Conservation (phyloP, 2,113 vertebrate species). For the Rhinichthys klamathensis region DNA sequence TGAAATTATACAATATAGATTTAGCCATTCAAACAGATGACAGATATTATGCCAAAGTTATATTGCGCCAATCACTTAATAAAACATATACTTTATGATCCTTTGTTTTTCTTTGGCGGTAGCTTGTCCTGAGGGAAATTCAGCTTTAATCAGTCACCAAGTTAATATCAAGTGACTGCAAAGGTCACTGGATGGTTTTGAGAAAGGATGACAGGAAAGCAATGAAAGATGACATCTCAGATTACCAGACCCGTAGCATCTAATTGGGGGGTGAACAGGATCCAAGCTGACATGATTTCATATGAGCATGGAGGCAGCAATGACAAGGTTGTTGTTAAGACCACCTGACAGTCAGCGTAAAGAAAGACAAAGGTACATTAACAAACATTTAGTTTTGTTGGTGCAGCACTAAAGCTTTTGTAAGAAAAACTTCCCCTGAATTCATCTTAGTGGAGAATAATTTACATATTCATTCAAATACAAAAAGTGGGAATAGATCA, state of each 20-base stretch:
- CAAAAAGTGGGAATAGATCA: not conserved
- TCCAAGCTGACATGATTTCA: conserved; percentile 31
- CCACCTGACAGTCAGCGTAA: not conserved
- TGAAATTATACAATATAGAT: conserved; percentile 31
- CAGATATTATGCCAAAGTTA: not conserved
- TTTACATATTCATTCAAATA: conserved; percentile 29
- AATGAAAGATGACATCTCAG: conserved; percentile 42
- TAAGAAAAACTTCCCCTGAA: not conserved
- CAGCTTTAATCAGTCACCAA: conserved; percentile 38
- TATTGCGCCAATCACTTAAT: conserved; percentile 13
- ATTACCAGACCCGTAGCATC: conserved; percentile 22
- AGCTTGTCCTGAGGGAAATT: conserved; percentile 30
- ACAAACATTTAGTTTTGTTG: conserved; percentile 11
- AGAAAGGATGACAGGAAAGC: conserved; percentile 33
- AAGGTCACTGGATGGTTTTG: conserved; percentile 40
- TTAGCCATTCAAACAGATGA: conserved; percentile 24
- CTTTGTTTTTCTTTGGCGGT: conserved; percentile 21
- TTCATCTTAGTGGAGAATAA: not conserved
- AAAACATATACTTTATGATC: conserved; percentile 8
- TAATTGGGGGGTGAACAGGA: conserved; percentile 40
- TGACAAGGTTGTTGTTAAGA: conserved; percentile 31
- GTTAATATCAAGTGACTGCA: conserved; percentile 43
- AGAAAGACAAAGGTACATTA: not conserved
- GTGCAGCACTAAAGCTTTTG: not conserved
- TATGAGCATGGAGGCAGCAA: not conserved